A percentile compares a stretch with the other conserved stretches of the same genome.
These are phyloP conservation scores for Aphidoletes aphidimyza DNA, from an alignment of 2,888 invertebrate species.

Conservation along the genomic window DNA sequence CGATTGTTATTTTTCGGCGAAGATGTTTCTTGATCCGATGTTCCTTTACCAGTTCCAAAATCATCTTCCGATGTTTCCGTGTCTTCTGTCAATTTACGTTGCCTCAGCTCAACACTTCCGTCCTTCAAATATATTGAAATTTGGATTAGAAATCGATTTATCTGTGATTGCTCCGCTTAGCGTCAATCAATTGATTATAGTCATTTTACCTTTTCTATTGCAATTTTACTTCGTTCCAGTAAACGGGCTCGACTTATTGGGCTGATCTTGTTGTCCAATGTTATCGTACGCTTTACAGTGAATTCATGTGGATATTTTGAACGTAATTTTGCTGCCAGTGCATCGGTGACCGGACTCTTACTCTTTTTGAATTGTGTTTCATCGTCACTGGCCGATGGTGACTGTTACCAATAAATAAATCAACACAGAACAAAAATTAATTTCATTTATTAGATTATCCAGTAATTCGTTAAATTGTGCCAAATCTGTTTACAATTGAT, in stretches of 20 bases:
- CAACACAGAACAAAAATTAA: neutral
- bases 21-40: neutral
- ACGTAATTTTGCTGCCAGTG: constrained; percentile 3
- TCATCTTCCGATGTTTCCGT: constrained; percentile 50
- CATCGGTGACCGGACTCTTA: neutral
- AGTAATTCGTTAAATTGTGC: neutral
- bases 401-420: neutral
- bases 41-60: neutral
- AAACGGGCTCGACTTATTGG: neutral
- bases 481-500: neutral
- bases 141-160: neutral
- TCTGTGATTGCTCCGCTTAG: neutral
- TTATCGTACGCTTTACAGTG: neutral
- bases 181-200: neutral
- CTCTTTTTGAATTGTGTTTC: constrained; percentile 20
- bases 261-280: neutral
- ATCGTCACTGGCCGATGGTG: constrained; percentile 15
- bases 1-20: constrained; percentile 57
- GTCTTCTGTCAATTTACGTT: neutral
- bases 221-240: neutral
- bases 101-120: neutral
- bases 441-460: neutral
- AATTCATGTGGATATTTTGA: constrained; percentile 7
- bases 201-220: constrained; percentile 22
- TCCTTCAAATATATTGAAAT: neutral